A percentile compares a stretch with the other conserved stretches of the same genome.
Evolutionary conservation across 2,113 vertebrate species (phyloP).

Genomic region (Dicaeum eximium): DNA sequence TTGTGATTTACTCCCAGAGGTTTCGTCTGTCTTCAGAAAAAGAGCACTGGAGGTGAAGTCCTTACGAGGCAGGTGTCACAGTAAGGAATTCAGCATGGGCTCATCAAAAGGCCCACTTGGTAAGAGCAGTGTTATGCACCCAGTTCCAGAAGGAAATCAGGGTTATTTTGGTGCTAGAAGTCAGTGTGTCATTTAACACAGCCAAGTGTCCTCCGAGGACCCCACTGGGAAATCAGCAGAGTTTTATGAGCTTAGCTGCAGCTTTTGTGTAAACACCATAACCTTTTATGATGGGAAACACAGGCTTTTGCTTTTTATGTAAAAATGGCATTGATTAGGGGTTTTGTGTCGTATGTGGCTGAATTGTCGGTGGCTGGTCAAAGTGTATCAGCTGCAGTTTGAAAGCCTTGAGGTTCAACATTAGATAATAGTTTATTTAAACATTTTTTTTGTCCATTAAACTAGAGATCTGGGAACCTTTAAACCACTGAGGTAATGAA

Average conservation of each 20-base stretch:
- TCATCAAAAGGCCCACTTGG: constrained; percentile 28
- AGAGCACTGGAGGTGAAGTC: neutral
- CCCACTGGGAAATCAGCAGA: constrained; percentile 72
- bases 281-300: constrained; percentile 80
- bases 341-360: neutral
- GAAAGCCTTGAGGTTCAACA: constrained; percentile 13
- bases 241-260: constrained; percentile 75
- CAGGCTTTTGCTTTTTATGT: constrained; percentile 70
- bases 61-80: neutral
- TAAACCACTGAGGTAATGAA: constrained; percentile 15
- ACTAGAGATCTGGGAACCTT: constrained; percentile 29
- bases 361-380: constrained; percentile 22
- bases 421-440: constrained; percentile 41
- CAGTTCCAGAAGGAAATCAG: constrained; percentile 19
- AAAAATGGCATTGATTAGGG: constrained; percentile 57
- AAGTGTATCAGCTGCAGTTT: constrained; percentile 5
- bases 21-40: neutral
- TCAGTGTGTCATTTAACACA: constrained; percentile 37
- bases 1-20: neutral
- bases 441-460: constrained; percentile 36
- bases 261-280: constrained; percentile 78
- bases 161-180: constrained; percentile 38
- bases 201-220: constrained; percentile 73
- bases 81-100: neutral
- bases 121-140: neutral